Base-by-base conservation (phyloP, 2,888 invertebrate genomes). In the Oscheius onirici region DNA sequence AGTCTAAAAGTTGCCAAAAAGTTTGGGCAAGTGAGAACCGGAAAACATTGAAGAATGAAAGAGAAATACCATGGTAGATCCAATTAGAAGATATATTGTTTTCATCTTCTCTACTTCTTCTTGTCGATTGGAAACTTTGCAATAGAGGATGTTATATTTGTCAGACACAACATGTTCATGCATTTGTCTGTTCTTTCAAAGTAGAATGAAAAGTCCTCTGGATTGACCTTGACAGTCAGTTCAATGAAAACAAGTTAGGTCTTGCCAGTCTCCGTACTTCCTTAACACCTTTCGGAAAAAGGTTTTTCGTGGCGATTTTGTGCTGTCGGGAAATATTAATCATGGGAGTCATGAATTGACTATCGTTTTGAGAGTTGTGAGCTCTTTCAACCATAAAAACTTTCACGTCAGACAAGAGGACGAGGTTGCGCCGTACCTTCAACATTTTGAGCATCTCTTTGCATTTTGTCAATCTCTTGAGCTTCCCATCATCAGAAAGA, bases 201-300 rank as follows among this genome's bases (percentile, higher is more conserved):
- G n/a, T n/a, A n/a, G n/a, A n/a, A n/a, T n/a, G n/a, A n/a, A n/a
- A n/a, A n/a, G n/a, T n/a, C n/a, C 3, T 55, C 40, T 20, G 55
- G 17, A 24, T 71, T 66, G 28, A 65, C 55, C 28, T 54, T 71
- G 54, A 71, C 65, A 44, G 28, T 57, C 34, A 55, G 41, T 1
- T 57, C 66, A 51, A 67, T 67, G 52, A 57, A 67, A n/a, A 71
- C n/a, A n/a, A n/a, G n/a, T 46, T 44, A 58, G 51, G 41, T 65
- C n/a, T 40, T 71, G 51, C 67, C 60, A 3, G 24, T 20, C 0
- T 49, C 26, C 6, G 57, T 57, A 15, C 54, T 0, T 13, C 51
- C 71, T n/a, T 71, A 3, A 61, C 67, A 22, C 1, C 15, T 66
- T 66, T 67, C 11, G 71, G 67, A 52, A 67, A 40, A 24, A 58